Conservation (phyloP, 1,140 invertebrate species). For the Pteromalus puparum region DNA sequence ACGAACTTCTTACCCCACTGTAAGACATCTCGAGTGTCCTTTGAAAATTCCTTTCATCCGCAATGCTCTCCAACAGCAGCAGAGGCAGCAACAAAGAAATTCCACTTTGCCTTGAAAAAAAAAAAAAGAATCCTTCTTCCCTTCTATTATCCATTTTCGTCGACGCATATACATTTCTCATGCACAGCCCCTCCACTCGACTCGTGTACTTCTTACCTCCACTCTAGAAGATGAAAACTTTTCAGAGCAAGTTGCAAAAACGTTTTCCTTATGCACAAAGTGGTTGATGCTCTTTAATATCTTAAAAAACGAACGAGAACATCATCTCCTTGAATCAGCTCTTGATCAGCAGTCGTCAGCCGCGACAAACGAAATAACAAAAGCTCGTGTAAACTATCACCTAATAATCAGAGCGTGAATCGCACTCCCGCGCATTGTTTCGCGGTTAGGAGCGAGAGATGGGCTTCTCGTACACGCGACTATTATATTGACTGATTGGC, state of each 20-base stretch:
- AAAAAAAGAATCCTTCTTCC: not conserved
- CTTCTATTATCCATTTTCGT: not conserved
- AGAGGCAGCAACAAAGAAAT: not conserved
- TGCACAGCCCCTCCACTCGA: too few species aligned
- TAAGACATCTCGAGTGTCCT: not conserved
- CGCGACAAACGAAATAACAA: not conserved
- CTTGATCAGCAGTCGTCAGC: not conserved
- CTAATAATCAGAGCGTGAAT: not conserved
- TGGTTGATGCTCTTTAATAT: not conserved
- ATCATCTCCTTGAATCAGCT: not conserved
- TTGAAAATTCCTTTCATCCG: not conserved
- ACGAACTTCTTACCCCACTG: not conserved
- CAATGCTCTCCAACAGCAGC: not conserved
- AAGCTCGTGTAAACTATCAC: not conserved
- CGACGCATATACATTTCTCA: not conserved
- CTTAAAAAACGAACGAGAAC: not conserved
- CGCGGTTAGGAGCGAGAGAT: too few species aligned
- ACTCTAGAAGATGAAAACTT: not conserved
- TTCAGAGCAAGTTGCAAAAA: not conserved
- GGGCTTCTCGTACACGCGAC: not conserved
- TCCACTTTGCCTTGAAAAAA: not conserved
- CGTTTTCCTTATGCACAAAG: not conserved
- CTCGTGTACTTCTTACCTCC: not conserved
- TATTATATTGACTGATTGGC: slow-evolving; percentile 38
- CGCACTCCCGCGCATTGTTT: not conserved